phyloP scores from a whole-genome alignment of 2,113 vertebrate genomes.

The Acanthisitta chloris region DNA sequence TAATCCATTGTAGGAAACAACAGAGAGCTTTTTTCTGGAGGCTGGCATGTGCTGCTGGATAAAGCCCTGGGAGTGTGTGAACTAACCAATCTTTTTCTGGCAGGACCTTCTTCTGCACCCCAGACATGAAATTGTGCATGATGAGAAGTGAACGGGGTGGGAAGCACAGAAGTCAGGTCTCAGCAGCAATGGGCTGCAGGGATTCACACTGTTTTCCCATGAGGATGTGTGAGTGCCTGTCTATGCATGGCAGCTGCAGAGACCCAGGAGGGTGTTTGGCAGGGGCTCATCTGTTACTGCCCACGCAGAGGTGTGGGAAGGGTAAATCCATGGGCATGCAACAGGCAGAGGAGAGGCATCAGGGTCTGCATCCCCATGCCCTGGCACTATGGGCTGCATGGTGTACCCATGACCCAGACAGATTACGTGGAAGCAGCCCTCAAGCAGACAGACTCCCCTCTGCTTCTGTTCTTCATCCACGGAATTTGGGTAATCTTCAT shows the following conservation, averaged over 20 bases:
- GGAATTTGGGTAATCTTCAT: neutral
- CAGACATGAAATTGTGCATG: neutral
- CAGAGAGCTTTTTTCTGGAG: neutral
- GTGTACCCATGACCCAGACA: rapidly evolving
- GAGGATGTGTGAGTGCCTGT: neutral
- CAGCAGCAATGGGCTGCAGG: neutral
- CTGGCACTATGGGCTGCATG: rapidly evolving
- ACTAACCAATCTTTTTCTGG: neutral
- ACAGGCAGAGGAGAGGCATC: neutral
- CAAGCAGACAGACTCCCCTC: rapidly evolving
- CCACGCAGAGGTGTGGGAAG: rapidly evolving
- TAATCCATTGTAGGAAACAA: neutral
- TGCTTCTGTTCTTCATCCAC: neutral
- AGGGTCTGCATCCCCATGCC: neutral
- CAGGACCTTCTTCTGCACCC: neutral
- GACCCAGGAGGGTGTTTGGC: rapidly evolving
- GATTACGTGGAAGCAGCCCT: rapidly evolving
- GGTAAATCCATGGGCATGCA: rapidly evolving
- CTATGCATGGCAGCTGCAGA: neutral
- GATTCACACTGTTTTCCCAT: neutral
- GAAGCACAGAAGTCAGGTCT: neutral
- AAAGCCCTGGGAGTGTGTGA: neutral
- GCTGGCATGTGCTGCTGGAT: neutral
- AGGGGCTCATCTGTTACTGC: neutral
- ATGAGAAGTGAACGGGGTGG: neutral